phyloP scores from a whole-genome alignment of 2,797 vertebrate species.

The Otus scops region DNA sequence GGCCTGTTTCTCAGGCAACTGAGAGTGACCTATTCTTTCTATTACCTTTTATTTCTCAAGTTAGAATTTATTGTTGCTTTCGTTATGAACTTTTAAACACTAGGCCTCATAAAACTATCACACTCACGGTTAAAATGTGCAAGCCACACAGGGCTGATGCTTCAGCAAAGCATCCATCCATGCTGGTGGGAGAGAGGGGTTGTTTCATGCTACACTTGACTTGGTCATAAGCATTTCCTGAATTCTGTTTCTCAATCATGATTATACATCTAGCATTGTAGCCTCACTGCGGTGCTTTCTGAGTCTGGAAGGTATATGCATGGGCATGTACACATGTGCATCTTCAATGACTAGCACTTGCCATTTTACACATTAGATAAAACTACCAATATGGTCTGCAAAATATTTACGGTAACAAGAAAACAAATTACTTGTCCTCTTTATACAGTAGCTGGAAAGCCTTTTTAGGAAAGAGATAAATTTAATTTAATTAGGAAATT shows the following conservation, averaged over 20 bases:
- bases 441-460: neutral
- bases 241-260: neutral
- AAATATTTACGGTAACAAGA: neutral
- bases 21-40: neutral
- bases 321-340: accelerated
- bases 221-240: neutral
- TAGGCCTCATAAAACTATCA: neutral
- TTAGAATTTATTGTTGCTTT: neutral
- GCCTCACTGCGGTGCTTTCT: neutral
- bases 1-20: neutral
- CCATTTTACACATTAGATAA: neutral
- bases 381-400: neutral
- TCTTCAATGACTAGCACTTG: neutral
- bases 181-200: neutral
- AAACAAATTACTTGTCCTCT: neutral
- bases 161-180: neutral
- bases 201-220: accelerated
- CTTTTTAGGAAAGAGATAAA: constrained; percentile 7
- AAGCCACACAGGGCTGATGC: neutral
- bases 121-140: neutral
- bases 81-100: neutral
- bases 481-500: constrained; percentile 35
- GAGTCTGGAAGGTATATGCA: neutral
- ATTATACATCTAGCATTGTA: neutral
- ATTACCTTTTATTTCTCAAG: neutral